Base-by-base conservation (phyloP, 2,113 vertebrate genomes). In the Gobius niger region DNA sequence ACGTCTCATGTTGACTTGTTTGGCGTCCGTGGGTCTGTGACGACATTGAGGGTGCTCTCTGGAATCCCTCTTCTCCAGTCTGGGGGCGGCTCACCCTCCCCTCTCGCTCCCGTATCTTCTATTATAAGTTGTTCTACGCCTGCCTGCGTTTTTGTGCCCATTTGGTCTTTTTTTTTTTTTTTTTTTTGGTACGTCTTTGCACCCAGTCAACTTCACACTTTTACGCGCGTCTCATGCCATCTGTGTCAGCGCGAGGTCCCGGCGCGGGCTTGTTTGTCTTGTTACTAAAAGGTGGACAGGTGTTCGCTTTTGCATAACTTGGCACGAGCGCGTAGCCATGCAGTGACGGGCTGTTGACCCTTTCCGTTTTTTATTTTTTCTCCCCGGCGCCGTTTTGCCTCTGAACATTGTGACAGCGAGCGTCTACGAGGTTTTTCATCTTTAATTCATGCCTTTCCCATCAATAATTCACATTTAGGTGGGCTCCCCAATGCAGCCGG, bases 141-240 rank as follows among this genome's bases (percentile, higher is more conserved):
- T 61, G 81, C 49, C 70, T 54, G 52, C 52, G 78, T 76, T 60
- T 60, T 74, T 40, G 54, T 54, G 52, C 18, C 56, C 82, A 85
- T 67, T 70, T 69, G 42, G 42, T 80, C 87, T 80, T 85, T 57
- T 86, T 76, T 85, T 75, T 84, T 47, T 47, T 47, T 47, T 47
- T 47, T 4, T 47, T 6, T 12, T 6, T 47, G 46, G 10, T 47
- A 13, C 15, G 13, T 49, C 52, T 54, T 12, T 59, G 65, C 81
- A 60, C 85, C 87, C 88, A 88, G 91, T 16, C 88, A 89, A 90
- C 82, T 89, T 77, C 85, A 86, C 34, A 71, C 85, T 80, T 82
- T 81, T 80, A 82, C 89, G 83, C 81, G 79, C 75, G 80, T 75
- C 72, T 67, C 67, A 53, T 77, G 72, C 86, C 91, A 88, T 90